phyloP scores from a whole-genome alignment of 2,888 invertebrate species.

The Nematopogon swammerdamellus region DNA sequence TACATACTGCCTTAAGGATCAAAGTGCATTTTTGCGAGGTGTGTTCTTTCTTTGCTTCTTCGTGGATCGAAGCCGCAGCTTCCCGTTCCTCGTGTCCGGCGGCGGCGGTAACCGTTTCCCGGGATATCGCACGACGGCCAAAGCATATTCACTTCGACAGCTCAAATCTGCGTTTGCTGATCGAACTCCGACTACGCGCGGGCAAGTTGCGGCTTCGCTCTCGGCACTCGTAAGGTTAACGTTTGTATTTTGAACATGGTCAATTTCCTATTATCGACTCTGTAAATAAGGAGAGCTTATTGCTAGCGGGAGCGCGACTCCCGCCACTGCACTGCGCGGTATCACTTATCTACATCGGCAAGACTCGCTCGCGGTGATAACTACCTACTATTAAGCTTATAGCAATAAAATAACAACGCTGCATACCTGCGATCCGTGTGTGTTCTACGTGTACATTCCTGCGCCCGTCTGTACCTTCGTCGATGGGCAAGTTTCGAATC shows the following conservation, averaged over 20 bases:
- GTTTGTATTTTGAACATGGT: slow-evolving; percentile 36
- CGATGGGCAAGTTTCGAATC: background rate
- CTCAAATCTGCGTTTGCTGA: too few relatives aligned
- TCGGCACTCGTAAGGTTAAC: background rate
- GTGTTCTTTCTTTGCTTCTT: too few relatives aligned
- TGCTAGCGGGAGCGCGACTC: slow-evolving; percentile 33
- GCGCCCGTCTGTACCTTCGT: background rate
- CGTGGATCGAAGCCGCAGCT: too few relatives aligned
- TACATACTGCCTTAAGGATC: too few relatives aligned
- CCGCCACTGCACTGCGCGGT: slow-evolving; percentile 46
- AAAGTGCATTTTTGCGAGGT: too few relatives aligned
- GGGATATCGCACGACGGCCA: too few relatives aligned
- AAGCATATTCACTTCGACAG: too few relatives aligned
- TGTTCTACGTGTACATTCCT: background rate
- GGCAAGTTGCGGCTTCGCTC: too few relatives aligned
- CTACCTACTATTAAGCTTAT: slow-evolving; percentile 32
- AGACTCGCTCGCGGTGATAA: slow-evolving; percentile 18
- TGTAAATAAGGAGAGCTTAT: slow-evolving; percentile 55
- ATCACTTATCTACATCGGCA: slow-evolving; percentile 32
- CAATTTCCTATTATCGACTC: slow-evolving; percentile 49
- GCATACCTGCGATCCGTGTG: background rate
- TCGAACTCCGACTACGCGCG: too few relatives aligned
- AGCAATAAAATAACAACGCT: slow-evolving; percentile 30
- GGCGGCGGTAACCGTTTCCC: too few relatives aligned
- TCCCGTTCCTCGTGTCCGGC: too few relatives aligned